These are phyloP conservation scores for Drosophila mayri DNA, from an alignment of 1,140 invertebrate genomes.

Conservation along the genomic window DNA sequence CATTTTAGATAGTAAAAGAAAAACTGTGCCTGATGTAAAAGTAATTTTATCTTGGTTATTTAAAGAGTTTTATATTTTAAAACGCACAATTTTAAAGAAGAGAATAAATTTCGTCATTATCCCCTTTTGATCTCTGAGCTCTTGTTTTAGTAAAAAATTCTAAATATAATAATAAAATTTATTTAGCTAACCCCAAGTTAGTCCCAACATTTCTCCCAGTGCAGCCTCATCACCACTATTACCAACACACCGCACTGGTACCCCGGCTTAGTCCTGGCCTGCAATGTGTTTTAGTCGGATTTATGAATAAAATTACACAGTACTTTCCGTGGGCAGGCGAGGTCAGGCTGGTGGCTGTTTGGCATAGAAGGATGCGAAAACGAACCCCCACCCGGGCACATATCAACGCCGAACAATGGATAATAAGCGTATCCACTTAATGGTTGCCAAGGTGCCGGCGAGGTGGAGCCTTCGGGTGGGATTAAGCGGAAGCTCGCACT, in stretches of 20 bases:
- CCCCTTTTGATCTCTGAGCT: too few species aligned
- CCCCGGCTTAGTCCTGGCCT: constrained; percentile 28
- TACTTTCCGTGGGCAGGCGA: constrained; percentile 29
- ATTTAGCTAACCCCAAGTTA: neutral
- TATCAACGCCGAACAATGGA: constrained; percentile 74
- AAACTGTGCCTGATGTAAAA: too few species aligned
- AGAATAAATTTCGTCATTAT: too few species aligned
- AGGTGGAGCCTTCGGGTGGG: constrained; percentile 37
- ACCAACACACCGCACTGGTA: constrained; percentile 4
- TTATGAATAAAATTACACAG: constrained; percentile 80
- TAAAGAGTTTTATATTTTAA: too few species aligned
- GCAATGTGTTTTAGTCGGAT: constrained; percentile 68
- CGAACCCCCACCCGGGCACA: constrained; percentile 27
- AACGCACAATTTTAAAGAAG: too few species aligned
- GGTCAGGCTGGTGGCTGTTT: constrained; percentile 4
- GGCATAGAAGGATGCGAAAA: neutral
- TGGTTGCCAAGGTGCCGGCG: constrained; percentile 71
- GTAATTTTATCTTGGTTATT: too few species aligned
- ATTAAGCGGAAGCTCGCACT: constrained; percentile 8
- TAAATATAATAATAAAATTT: neutral
- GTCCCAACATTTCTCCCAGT: neutral
- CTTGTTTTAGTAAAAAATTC: neutral
- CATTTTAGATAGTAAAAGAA: too few species aligned
- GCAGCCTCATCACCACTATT: constrained; percentile 17
- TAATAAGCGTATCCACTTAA: constrained; percentile 83